Percentiles rank a stretch among this genome's conserved stretches.
Evolutionary conservation across 2,888 invertebrate genomes (phyloP).

Genomic region (Apotomis capreana): DNA sequence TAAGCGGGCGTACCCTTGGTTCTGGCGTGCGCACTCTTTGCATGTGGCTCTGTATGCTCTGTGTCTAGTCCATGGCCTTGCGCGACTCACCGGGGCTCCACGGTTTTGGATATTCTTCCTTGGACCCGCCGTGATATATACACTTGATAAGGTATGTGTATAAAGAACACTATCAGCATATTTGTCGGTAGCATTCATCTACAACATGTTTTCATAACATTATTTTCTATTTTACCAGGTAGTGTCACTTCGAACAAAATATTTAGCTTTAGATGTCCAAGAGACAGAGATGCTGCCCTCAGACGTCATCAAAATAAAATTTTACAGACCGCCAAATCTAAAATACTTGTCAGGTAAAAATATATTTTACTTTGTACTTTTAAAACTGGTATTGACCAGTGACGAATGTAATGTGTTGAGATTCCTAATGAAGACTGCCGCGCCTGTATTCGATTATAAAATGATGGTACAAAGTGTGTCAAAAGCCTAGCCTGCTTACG

Average conservation of each 20-base stretch:
- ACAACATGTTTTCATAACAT: not conserved
- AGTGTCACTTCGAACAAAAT: constrained; percentile 94
- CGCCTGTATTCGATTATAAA: constrained; percentile 1
- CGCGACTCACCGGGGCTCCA: constrained; percentile 94
- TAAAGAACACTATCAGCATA: too few species aligned
- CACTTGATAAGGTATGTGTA: constrained; percentile 90
- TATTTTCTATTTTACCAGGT: constrained; percentile 78
- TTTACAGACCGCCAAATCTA: constrained; percentile 97
- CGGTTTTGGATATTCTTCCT: constrained; percentile 97
- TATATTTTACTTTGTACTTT: not conserved
- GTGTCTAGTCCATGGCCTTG: constrained; percentile 94
- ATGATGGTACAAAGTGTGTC: constrained; percentile 14
- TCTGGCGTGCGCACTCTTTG: constrained; percentile 96
- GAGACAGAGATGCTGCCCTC: constrained; percentile 97
- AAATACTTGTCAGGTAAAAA: constrained; percentile 90
- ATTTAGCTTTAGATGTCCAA: constrained; percentile 95
- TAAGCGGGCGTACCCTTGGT: constrained; percentile 96
- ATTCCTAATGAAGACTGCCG: not conserved
- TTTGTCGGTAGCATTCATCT: too few species aligned
- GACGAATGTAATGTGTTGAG: not conserved
- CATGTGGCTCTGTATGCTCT: constrained; percentile 94
- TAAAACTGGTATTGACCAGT: not conserved
- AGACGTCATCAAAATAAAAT: constrained; percentile 96
- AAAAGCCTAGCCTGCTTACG: not conserved
- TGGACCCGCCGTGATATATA: constrained; percentile 94